Evolutionary conservation across 2,888 invertebrate species (phyloP).

Genomic region (Neoascia interrupta): DNA sequence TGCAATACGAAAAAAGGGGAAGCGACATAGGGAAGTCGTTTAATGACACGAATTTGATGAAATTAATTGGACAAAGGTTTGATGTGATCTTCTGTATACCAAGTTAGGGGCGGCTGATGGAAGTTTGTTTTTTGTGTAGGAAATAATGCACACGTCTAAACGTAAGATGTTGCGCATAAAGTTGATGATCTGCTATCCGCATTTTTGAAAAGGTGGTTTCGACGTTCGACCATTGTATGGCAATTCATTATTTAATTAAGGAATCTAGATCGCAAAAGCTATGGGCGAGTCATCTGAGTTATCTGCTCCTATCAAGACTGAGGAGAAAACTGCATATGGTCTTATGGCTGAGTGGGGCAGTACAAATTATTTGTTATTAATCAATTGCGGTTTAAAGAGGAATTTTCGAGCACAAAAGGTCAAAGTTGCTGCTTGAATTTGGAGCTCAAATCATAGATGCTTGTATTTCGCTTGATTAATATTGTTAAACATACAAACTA

Average conservation of each 20-base stretch:
- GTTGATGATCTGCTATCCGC: conserved; percentile 3
- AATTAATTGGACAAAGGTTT: conserved; percentile 25
- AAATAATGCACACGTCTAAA: conserved; percentile 4
- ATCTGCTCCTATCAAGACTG: too few species aligned
- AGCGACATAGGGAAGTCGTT: conserved; percentile 20
- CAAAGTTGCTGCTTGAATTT: conserved; percentile 1
- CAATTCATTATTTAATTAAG: conserved; percentile 53
- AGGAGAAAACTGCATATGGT: conserved; percentile 1
- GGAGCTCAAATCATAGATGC: background rate
- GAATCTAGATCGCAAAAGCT: conserved; percentile 51
- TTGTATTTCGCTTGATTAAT: background rate
- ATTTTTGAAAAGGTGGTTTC: background rate
- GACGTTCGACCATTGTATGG: conserved; percentile 33
- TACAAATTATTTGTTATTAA: conserved; percentile 29
- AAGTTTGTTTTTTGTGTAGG: background rate
- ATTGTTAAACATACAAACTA: too few species aligned
- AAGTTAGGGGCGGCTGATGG: background rate
- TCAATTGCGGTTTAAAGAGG: conserved; percentile 21
- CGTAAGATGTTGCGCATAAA: conserved; percentile 6
- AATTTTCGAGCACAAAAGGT: conserved; percentile 29
- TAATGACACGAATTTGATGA: conserved; percentile 18
- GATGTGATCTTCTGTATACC: background rate
- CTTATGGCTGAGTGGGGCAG: background rate
- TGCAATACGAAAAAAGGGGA: conserved; percentile 18
- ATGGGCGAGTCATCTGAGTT: background rate